Base-by-base conservation (phyloP, 2,113 vertebrate species). In the Rostratula benghalensis region DNA sequence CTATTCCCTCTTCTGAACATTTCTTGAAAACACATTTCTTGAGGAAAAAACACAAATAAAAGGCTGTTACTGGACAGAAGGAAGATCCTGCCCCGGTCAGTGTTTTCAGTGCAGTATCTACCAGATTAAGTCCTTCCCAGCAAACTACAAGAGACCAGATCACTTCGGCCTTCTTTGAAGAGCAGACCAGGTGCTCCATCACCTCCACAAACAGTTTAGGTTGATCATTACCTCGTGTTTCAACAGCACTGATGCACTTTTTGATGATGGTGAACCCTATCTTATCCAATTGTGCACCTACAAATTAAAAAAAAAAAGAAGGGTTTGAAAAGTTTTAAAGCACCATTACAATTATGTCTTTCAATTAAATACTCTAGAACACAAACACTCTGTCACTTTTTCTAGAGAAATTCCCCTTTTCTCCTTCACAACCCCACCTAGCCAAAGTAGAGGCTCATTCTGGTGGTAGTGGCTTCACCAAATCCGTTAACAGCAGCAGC, bases 241-340 rank as follows among this genome's bases (percentile, higher is more conserved):
- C 99, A 83, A 99, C 97, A 51, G 99, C 99, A 80, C 93, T 98
- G 97, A 99, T 99, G 85, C 99, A 99, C 83, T 99, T 99, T 98
- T 98, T 99, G 96, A 99, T 97, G 98, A 99, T 97, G 54, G 96
- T 97, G 93, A 99, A 98, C 20, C 99, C 99, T 73, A 98, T 97
- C 13, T 98, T 98, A 98, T 99, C 99, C 97, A 99, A 94, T 41
- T 99, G 99, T 37, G 99, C 98, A 90, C 98, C 99, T 98, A 73
- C 7, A 92, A 93, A 64, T 71, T 87, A n/a, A 43, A 80, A 94
- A 93, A 94, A 61, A 89, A 5, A 39, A 39, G 39, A 33, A 53
- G 14, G 15, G 22, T 54, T 65, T 60, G 7, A 83, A 85, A 83
- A 73, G 13, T 54, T 96, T 88, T 91, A 61, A 84, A 64, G 30